Conservation (phyloP, 2,113 vertebrate species). For the Pagrus major region DNA sequence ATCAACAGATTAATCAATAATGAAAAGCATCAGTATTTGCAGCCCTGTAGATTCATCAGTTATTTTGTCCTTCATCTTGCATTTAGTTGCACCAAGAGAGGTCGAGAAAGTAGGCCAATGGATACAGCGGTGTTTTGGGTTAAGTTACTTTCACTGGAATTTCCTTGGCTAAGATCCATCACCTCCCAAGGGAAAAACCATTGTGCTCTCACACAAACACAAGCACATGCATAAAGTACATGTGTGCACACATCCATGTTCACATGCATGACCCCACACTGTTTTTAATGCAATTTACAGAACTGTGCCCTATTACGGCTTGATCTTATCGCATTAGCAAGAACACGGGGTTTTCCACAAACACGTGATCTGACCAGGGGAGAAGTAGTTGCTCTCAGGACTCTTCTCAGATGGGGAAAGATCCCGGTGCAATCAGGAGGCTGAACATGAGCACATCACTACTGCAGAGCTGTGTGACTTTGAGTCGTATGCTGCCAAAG, state of each 20-base stretch:
- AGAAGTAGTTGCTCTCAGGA: slow-evolving; percentile 32
- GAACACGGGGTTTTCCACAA: slow-evolving; percentile 51
- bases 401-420: slow-evolving; percentile 35
- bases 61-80: neutral
- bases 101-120: slow-evolving; percentile 34
- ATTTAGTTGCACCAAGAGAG: slow-evolving; percentile 25
- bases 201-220: slow-evolving; percentile 64
- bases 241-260: slow-evolving; percentile 29
- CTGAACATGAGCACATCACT: slow-evolving; percentile 34
- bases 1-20: neutral
- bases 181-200: slow-evolving; percentile 61
- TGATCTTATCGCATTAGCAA: slow-evolving; percentile 72
- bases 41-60: neutral
- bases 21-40: neutral
- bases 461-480: slow-evolving; percentile 30
- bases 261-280: slow-evolving; percentile 25
- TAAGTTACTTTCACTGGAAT: slow-evolving; percentile 72
- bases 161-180: slow-evolving; percentile 70
- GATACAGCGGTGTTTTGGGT: slow-evolving; percentile 59
- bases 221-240: slow-evolving; percentile 55
- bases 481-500: slow-evolving; percentile 34
- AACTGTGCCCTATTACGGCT: slow-evolving; percentile 46
- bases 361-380: slow-evolving; percentile 51
- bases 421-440: slow-evolving; percentile 2
- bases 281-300: slow-evolving; percentile 68